Evolutionary conservation across 2,113 vertebrate species (phyloP), one percentile per base, ranked within the genome.

Genomic region (Zosterops borbonicus): DNA sequence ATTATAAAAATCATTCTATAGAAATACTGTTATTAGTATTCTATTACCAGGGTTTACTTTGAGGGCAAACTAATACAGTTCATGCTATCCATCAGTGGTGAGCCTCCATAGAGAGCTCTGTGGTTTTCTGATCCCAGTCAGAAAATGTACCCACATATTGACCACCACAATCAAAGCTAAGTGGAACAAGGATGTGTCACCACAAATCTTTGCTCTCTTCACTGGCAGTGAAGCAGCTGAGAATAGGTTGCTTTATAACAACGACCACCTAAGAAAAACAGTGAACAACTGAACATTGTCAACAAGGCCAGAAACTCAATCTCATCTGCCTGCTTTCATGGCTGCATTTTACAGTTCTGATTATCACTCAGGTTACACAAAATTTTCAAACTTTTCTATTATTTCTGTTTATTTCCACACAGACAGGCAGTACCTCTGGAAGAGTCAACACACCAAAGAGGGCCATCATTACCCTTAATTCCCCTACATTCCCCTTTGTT

Each of bases 181-280:
- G 42, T 22, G 29, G 58, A 75, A 67, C 24, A 62, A 53, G 23
- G 37, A 13, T 29, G 9, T 9, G 16, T 15, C 47, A 52, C 33
- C 41, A 58, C 17, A 62, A 76, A 62, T 27, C 7, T 27, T 65
- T 24, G 12, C 9, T 31, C 50, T n/a, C 21, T 58, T 62, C 56
- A 6, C 27, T 53, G n/a, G 18, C 56, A 89, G 44, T 3, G 3
- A 53, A 74, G 23, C 6, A 80, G 33, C 1, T 63, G 20, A 78
- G 2, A 2, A 58, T 4, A 35, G 9, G 8, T 10, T 42, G 5
- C 25, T 6, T 3, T 6, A 16, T 10, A 4, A 55, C 1, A 7
- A 24, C 8, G 20, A 27, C 7, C 35, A 53, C 35, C 17, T n/a
- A 37, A 50, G 18, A 58, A 46, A 83, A 86, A 29, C 53, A 63